A percentile compares a stretch with the other conserved stretches of the same genome.
phyloP scores from a whole-genome alignment of 2,113 vertebrate species.

The Zootoca vivipara region DNA sequence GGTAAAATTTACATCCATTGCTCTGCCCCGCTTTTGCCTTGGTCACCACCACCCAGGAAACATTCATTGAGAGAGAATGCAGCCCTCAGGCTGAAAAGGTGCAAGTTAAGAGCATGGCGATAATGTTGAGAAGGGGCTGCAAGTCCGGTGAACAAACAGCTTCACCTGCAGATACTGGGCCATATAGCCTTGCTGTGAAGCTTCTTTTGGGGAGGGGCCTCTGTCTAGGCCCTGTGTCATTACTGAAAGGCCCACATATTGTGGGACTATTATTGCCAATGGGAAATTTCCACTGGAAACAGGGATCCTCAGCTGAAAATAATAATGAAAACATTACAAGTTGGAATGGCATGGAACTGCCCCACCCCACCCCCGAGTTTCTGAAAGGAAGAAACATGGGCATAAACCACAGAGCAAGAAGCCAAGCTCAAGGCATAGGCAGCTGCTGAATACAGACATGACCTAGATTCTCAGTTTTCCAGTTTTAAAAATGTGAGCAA shows the following conservation, averaged over 20 bases:
- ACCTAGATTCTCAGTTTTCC: slow-evolving; percentile 61
- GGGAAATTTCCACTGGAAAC: background rate
- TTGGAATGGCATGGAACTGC: background rate
- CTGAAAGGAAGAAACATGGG: background rate
- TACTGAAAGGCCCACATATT: background rate
- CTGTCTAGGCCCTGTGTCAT: no score
- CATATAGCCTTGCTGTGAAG: background rate
- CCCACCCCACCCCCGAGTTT: background rate
- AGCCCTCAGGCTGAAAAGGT: no score
- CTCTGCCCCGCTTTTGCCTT: no score
- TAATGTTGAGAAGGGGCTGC: background rate
- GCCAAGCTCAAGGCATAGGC: slow-evolving; percentile 41
- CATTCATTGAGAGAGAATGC: no score
- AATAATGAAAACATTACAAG: background rate
- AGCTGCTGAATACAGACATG: slow-evolving; percentile 53
- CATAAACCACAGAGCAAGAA: slow-evolving; percentile 49
- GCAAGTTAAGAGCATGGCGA: no score
- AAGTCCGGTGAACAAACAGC: background rate
- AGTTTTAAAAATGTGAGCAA: slow-evolving; percentile 2
- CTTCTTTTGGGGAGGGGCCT: background rate
- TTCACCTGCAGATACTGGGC: background rate
- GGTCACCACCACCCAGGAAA: no score
- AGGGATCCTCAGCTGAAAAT: background rate
- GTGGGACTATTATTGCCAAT: no score
- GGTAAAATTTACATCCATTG: no score